Evolutionary conservation across 1,140 invertebrate genomes (phyloP), one percentile per base, ranked within the genome.

Genomic region (Patella vulgata): DNA sequence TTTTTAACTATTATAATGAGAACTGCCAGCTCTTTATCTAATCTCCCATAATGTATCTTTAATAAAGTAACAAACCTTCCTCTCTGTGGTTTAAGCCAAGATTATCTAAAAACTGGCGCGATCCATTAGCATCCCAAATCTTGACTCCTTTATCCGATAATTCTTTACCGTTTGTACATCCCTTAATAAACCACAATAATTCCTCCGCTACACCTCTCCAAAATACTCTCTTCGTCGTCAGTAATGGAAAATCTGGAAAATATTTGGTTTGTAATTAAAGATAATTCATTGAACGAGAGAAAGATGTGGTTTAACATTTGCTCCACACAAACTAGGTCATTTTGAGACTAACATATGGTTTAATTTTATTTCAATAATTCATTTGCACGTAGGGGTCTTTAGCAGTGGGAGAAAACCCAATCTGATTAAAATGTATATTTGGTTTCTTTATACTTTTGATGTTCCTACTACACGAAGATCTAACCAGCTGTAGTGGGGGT

Each of bases 111-210:
- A 94, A 99, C 68, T 90, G 87, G 63, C 94, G 87, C 0, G 93
- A 94, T 67, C 95, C 96, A 83, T 99, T 99, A 0, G 90, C 92
- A 88, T 99, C 95, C 98, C 98, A 99, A 77, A 99, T 99, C 72
- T 93, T 90, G n/a, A 99, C 89, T 47, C 89, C 89, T 83, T 96
- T 95, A 1, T 90, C 89, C 44, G 90, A 86, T 19, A 99, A 84
- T 56, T 92, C 89, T 79, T 96, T 95, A 0, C 93, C 91, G 87
- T 98, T 94, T 3, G 97, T 99, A 25, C 91, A 92, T 9, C 97
- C 98, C 70, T 87, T 88, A 44, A 99, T 91, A 83, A 99, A 98
- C 85, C 85, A 86, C 0, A 99, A 81, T 4, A 99, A 84, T 82
- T 99, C 98, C 84, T 98, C 95, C 21, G 95, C 90, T 3, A 99